Base-by-base conservation (phyloP, 2,888 invertebrate genomes). In the Cheilosia impressa region DNA sequence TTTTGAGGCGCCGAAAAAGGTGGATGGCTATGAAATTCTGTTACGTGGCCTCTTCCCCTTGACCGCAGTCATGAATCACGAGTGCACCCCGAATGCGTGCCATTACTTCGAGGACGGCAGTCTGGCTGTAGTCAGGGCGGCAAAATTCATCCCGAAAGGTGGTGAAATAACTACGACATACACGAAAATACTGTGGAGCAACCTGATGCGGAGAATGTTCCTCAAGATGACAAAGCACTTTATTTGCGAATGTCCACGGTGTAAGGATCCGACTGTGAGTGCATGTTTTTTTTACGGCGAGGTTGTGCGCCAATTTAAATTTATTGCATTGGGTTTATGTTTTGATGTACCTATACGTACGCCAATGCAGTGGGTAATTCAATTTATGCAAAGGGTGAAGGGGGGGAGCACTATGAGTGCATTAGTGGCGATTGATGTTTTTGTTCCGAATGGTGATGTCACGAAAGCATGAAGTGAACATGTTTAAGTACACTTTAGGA, bases 61-160 rank as follows among this genome's bases (percentile, higher is more conserved):
- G 77, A 94, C 95, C 2, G 94, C 95, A 24, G 94, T 96, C 92
- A 94, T 96, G 93, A 94, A 95, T 88, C 96, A 96, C 89, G 94
- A 95, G 89, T 96, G 96, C 90, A 94, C 93, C 62, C 94, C 96
- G 41, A 96, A 96, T 89, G 96, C 96, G 0, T 94, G 94, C 78
- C 96, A 96, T 89, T 93, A 94, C 78, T 95, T 95, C 50, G 94
- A 94, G 71, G 93, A 94, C 45, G 93, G 94, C 17, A 93, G 93
- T 88, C 90, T 93, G 89, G 93, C 96, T 68, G 93, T 94, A 17
- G 92, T 96, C 24, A 93, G 95, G 87, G 95, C 96, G 2, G 94
- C 92, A 0, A 89, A 90, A 72, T 89, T 88, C 57, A 95, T 96
- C 85, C 93, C 93, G 66, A 95, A 95, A 92, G 96, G 95, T n/a